Conservation (phyloP, 2,888 invertebrate species). For the Camptogramma bilineatum region DNA sequence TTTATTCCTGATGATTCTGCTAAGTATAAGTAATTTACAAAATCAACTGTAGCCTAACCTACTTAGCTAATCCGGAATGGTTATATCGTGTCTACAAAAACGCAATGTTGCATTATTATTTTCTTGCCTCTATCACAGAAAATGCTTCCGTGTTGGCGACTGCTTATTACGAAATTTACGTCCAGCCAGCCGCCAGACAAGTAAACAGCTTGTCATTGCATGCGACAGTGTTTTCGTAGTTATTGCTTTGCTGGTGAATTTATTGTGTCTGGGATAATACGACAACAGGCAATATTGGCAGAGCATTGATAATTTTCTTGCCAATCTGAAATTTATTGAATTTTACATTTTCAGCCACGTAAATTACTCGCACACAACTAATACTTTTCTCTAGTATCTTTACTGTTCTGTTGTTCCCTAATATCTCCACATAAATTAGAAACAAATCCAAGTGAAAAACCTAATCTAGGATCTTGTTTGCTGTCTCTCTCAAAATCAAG, state of each 20-base stretch:
- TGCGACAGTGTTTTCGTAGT: conserved; percentile 32
- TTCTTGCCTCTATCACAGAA: conserved; percentile 25
- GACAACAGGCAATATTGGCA: conserved; percentile 5
- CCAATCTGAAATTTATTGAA: neutral
- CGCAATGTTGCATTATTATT: conserved; percentile 20
- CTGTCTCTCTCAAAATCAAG: conserved; percentile 34
- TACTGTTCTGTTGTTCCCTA: neutral
- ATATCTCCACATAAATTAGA: conserved; percentile 1
- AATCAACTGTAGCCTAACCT: neutral
- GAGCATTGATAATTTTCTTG: conserved; percentile 1
- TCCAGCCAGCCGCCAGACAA: conserved; percentile 41
- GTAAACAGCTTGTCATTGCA: conserved; percentile 37
- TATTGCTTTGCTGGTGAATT: conserved; percentile 29
- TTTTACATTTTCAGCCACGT: neutral
- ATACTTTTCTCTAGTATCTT: neutral
- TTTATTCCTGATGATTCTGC: too few species aligned
- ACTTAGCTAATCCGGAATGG: conserved; percentile 5
- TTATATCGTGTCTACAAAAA: conserved; percentile 18
- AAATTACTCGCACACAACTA: neutral
- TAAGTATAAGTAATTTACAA: too few species aligned
- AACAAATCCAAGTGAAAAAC: conserved; percentile 1
- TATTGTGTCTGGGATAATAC: conserved; percentile 30
- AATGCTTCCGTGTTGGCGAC: conserved; percentile 29
- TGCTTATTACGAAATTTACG: conserved; percentile 32
- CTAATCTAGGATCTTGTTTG: conserved; percentile 22